Base-by-base conservation (phyloP, 2,888 invertebrate genomes). In the Hyppa rectilinea region DNA sequence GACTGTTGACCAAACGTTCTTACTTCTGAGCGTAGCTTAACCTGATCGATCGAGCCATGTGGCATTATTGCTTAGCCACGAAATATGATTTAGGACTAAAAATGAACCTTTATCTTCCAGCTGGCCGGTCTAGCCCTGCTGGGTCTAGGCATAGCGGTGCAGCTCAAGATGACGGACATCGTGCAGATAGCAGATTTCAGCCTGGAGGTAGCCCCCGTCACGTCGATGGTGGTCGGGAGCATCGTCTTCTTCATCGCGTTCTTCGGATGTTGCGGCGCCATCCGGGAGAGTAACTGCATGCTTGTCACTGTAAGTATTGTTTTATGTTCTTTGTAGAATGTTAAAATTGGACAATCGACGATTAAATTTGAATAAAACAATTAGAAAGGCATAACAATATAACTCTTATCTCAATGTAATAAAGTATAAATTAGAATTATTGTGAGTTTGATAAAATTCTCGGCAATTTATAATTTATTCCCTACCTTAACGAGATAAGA, bases 231-330 rank as follows among this genome's bases (percentile, higher is more conserved):
- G 61, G 90, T 98, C 71, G 98, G 98, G 2, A 94, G 96, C n/a
- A 88, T 97, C 47, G 96, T 98, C 17, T 97, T 98, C 88, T 91
- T 98, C 81, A 97, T 98, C 75, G 97, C 98, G 4, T 98, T 98
- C 96, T 97, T 98, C 88, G 98, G 98, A 78, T 99, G 98, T 93
- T 98, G 98, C 88, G 99, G 99, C 2, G 98, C 98, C 1, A 97
- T 98, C 80, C 97, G 97, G 63, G 98, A 99, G 93, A 98, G 97
- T 91, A 97, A 98, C 89, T 98, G 98, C 94, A 98, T 98, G 97
- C 97, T 98, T 14, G 96, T 98, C 89, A 97, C 97, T 85, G 98
- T 98, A 92, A 97, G 97, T 96, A 77, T 47, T 26, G 31, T 7
- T 65, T 17, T 34, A n/a, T 17, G n/a, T 29, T 47, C 0, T 55